These are phyloP conservation scores for Haliaeetus leucogaster DNA, from an alignment of 2,113 vertebrate species.

Conservation along the genomic window DNA sequence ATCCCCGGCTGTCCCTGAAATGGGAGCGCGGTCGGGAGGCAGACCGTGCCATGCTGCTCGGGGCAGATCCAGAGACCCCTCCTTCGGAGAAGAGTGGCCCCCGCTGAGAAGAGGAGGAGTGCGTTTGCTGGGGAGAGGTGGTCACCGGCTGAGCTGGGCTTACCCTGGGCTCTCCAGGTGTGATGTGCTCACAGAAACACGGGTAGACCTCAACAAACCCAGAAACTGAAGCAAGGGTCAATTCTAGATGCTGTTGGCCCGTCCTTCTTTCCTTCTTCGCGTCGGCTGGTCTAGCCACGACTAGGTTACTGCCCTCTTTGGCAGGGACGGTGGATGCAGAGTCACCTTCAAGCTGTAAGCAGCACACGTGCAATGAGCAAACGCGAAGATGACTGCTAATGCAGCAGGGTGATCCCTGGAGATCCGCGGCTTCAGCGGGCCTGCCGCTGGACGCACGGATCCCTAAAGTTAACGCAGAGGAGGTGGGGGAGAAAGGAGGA, in stretches of 20 bases:
- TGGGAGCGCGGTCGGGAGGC: fast-evolving
- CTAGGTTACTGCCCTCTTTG: fast-evolving
- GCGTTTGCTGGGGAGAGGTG: background rate
- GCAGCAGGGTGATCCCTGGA: background rate
- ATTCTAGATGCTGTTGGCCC: fast-evolving
- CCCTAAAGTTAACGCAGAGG: background rate
- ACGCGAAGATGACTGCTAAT: fast-evolving
- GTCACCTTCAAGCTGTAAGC: background rate
- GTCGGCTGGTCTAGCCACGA: background rate
- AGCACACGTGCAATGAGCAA: background rate
- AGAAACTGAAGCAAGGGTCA: background rate
- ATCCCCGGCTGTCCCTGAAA: background rate
- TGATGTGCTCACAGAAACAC: background rate
- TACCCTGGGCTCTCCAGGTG: background rate
- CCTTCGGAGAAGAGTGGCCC: background rate
- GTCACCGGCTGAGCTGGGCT: background rate
- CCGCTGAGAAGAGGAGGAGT: fast-evolving
- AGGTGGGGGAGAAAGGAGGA: background rate
- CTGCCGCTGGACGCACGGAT: background rate
- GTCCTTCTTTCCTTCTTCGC: background rate
- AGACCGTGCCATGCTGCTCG: fast-evolving
- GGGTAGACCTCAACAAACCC: background rate
- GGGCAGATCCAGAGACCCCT: background rate
- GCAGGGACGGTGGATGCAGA: fast-evolving
- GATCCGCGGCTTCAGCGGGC: background rate